Percentiles rank a stretch among this genome's conserved stretches.
These are phyloP conservation scores for Sturmia bella DNA, from an alignment of 2,888 invertebrate genomes.

Conservation along the genomic window DNA sequence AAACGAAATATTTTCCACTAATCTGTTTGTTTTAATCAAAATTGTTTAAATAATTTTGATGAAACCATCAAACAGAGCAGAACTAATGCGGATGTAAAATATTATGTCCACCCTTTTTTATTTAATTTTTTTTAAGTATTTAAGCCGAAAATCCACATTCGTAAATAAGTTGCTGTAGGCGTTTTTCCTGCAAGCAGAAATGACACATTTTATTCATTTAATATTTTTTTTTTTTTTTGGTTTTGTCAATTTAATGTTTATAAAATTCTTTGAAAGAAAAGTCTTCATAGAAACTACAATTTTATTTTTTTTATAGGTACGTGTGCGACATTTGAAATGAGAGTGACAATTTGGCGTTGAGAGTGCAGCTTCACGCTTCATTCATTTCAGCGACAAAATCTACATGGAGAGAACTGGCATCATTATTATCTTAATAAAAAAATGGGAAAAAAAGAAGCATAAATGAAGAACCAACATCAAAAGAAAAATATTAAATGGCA, in stretches of 20 bases:
- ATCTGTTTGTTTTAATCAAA: slow-evolving; percentile 7
- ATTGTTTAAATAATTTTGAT: slow-evolving; percentile 12
- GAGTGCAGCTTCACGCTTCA: slow-evolving; percentile 1
- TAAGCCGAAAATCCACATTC: slow-evolving; percentile 26
- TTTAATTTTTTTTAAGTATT: slow-evolving; percentile 12
- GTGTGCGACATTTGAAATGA: slow-evolving; percentile 30
- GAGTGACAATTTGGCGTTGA: slow-evolving; percentile 54
- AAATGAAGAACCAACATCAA: slow-evolving; percentile 36
- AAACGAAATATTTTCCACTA: slow-evolving; percentile 8
- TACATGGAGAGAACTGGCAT: slow-evolving; percentile 35
- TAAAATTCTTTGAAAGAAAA: background rate
- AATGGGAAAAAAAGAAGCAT: slow-evolving; percentile 3
- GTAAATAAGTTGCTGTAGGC: slow-evolving; percentile 41
- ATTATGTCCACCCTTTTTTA: slow-evolving; percentile 33
- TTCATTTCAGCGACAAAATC: slow-evolving; percentile 10
- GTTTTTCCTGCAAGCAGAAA: slow-evolving; percentile 13
- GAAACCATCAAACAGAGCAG: slow-evolving; percentile 21
- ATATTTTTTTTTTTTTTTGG: no score
- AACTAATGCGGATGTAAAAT: slow-evolving; percentile 44
- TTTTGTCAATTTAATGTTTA: slow-evolving; percentile 9
- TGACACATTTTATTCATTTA: slow-evolving; percentile 1
- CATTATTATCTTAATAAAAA: slow-evolving; percentile 35
- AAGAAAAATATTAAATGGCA: slow-evolving; percentile 66
- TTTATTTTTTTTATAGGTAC: background rate
- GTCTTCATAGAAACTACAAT: slow-evolving; percentile 16